Evolutionary conservation across 2,797 vertebrate species (phyloP).

Genomic region (Salarias fasciatus): DNA sequence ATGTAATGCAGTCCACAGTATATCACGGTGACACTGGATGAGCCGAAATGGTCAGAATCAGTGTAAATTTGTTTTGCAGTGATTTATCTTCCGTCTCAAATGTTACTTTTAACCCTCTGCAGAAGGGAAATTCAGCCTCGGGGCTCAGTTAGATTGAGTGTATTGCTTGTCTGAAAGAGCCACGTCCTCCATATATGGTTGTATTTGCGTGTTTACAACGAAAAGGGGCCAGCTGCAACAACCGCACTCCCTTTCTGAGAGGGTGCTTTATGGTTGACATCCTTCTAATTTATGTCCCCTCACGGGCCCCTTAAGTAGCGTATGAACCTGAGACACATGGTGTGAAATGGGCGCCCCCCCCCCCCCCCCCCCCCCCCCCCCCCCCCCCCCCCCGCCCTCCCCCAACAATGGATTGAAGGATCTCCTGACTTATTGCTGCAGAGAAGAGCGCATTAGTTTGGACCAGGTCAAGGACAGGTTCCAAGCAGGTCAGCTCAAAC

Average conservation of each 20-base stretch:
- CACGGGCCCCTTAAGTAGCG: constrained; percentile 66
- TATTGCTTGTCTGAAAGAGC: constrained; percentile 31
- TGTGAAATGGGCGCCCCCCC: constrained; percentile 47
- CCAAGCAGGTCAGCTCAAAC: constrained; percentile 19
- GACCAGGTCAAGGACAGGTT: constrained; percentile 47
- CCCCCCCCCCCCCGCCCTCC: constrained; percentile 31
- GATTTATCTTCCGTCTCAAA: constrained; percentile 37
- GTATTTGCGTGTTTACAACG: constrained; percentile 58
- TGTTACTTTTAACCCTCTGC: constrained; percentile 4
- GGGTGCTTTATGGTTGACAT: constrained; percentile 71
- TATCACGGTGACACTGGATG: constrained; percentile 10
- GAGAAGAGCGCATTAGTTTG: constrained; percentile 35
- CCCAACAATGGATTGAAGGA: constrained; percentile 53
- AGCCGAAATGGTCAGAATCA: constrained; percentile 12
- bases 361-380: constrained; percentile 5
- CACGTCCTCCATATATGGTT: constrained; percentile 60
- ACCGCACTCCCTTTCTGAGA: constrained; percentile 70
- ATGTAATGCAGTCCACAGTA: constrained; percentile 1
- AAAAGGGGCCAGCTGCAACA: constrained; percentile 64
- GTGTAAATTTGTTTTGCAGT: constrained; percentile 49
- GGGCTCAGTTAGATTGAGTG: constrained; percentile 22
- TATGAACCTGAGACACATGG: constrained; percentile 65
- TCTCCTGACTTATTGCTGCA: constrained; percentile 41
- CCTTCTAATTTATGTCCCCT: constrained; percentile 76
- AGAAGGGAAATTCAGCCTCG: not conserved